Conservation (phyloP, 2,113 vertebrate species). For the Neogobius melanostomus region DNA sequence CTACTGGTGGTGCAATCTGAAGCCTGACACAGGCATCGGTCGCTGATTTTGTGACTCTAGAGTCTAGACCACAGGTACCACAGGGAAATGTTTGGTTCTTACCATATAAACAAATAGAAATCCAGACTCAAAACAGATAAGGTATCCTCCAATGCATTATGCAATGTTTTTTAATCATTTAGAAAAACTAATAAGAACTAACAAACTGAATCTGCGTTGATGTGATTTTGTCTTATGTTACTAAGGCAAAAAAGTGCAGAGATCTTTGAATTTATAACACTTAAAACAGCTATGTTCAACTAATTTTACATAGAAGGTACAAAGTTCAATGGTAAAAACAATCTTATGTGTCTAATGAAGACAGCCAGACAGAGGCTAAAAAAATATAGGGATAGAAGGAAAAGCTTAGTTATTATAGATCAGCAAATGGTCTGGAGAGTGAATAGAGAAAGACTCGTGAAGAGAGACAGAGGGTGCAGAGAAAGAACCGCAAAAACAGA, state of each 20-base stretch:
- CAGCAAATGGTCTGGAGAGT: slow-evolving; percentile 85
- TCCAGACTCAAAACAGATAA: background rate
- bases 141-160: no score
- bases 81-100: slow-evolving; percentile 24
- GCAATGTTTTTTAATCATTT: no score
- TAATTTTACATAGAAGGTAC: no score
- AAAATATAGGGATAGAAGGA: slow-evolving; percentile 27
- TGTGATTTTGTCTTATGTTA: no score
- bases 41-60: slow-evolving; percentile 53
- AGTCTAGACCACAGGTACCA: slow-evolving; percentile 50
- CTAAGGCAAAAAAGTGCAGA: no score
- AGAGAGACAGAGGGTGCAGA: slow-evolving; percentile 57
- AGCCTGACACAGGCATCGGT: slow-evolving; percentile 25
- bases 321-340: no score
- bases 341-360: no score
- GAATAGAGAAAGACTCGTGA: slow-evolving; percentile 66
- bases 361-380: slow-evolving; percentile 27
- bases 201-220: no score
- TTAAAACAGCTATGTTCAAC: no score
- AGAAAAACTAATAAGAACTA: no score
- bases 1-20: no score
- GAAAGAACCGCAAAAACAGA: slow-evolving; percentile 45
- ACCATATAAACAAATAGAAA: slow-evolving; percentile 37
- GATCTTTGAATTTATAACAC: no score
- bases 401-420: slow-evolving; percentile 80